phyloP scores from a whole-genome alignment of 2,113 vertebrate species.

The Scomber colias region DNA sequence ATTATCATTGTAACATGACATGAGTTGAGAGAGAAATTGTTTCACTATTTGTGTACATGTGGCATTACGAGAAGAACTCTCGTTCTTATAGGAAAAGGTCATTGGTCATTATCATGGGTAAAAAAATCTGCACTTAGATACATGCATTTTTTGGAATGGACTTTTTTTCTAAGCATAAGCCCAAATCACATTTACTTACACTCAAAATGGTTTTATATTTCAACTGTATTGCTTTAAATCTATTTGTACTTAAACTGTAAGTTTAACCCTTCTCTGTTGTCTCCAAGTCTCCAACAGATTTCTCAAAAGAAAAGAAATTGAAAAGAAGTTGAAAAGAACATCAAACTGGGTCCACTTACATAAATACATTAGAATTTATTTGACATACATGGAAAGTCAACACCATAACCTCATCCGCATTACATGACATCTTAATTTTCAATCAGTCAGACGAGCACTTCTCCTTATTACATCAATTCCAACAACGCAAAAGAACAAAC shows the following conservation, averaged over 20 bases:
- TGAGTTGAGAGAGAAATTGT: no score
- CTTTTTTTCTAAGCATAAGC: neutral
- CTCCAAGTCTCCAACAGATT: neutral
- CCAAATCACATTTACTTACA: no score
- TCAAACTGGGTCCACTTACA: slow-evolving; percentile 53
- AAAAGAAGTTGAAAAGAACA: slow-evolving; percentile 26
- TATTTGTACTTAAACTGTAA: no score
- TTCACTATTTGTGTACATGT: no score
- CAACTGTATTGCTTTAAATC: no score
- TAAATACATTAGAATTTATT: slow-evolving; percentile 80
- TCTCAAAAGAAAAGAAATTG: neutral
- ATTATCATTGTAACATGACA: no score
- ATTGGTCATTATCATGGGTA: no score
- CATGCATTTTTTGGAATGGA: neutral
- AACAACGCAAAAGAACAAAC: slow-evolving; percentile 33
- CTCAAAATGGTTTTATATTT: no score
- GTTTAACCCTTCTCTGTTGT: neutral
- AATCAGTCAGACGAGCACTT: slow-evolving; percentile 14
- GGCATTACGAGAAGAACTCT: no score
- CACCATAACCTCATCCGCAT: slow-evolving; percentile 48
- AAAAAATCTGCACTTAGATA: neutral
- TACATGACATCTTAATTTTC: slow-evolving; percentile 46
- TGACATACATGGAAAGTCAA: slow-evolving; percentile 46
- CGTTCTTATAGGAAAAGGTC: no score
- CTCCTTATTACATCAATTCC: slow-evolving; percentile 17